Evolutionary conservation across 1,140 invertebrate species (phyloP).

Genomic region (Drosophila tani): DNA sequence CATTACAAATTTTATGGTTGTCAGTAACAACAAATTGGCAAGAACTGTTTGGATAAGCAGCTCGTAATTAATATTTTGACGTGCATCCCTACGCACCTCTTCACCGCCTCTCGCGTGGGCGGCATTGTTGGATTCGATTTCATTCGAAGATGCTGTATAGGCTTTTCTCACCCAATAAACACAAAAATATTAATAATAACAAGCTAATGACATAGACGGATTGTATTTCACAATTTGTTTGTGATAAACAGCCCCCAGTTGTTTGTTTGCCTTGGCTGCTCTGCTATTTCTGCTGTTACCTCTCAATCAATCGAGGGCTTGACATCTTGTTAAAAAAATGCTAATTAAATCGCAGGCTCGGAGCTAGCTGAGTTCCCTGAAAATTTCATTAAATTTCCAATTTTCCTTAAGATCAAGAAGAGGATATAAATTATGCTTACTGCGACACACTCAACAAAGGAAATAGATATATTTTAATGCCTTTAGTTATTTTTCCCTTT

Average conservation of each 20-base stretch:
- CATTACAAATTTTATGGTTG: constrained; percentile 62
- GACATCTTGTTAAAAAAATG: constrained; percentile 13
- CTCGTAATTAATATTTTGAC: constrained; percentile 72
- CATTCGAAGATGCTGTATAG: constrained; percentile 20
- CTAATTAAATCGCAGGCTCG: constrained; percentile 3
- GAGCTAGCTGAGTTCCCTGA: background rate
- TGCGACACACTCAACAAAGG: background rate
- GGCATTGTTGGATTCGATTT: constrained; percentile 35
- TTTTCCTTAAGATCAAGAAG: background rate
- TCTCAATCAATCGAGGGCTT: constrained; percentile 10
- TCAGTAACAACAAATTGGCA: constrained; percentile 43
- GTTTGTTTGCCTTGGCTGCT: constrained; percentile 8
- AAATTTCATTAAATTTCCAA: background rate
- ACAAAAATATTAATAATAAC: constrained; percentile 41
- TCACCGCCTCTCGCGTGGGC: background rate
- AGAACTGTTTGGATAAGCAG: constrained; percentile 58
- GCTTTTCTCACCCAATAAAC: constrained; percentile 23
- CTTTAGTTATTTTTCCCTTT: background rate
- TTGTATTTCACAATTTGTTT: constrained; percentile 68
- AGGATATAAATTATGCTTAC: constrained; percentile 1
- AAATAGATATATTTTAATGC: constrained; percentile 8
- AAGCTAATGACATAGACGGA: constrained; percentile 59
- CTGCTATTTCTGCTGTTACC: constrained; percentile 14
- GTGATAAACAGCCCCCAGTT: constrained; percentile 47
- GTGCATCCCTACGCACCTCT: background rate